A percentile compares a stretch with the other conserved stretches of the same genome.
Conservation (phyloP, 2,797 vertebrate genomes). For the Okamejei kenojei region DNA sequence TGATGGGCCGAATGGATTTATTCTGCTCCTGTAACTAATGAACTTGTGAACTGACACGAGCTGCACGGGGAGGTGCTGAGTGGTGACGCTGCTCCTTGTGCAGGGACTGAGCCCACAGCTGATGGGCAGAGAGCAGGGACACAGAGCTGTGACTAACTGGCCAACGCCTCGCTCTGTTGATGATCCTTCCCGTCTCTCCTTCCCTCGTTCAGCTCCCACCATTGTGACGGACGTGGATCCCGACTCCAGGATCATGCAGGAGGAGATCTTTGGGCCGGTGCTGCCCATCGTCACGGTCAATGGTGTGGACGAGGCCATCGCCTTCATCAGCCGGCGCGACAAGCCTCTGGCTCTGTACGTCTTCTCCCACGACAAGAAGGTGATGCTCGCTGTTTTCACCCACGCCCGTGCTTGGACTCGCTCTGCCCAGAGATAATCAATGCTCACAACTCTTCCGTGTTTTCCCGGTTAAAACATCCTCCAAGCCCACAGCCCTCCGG, state of each 20-base stretch:
- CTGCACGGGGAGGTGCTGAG: no score
- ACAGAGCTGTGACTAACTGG: no score
- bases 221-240: slow-evolving; percentile 74
- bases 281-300: slow-evolving; percentile 70
- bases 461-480: not conserved
- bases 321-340: slow-evolving; percentile 74
- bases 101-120: no score
- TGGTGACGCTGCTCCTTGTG: no score
- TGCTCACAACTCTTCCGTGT: not conserved
- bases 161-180: not conserved
- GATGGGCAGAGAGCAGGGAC: not conserved
- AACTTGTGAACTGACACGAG: no score
- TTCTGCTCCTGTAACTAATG: no score
- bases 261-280: slow-evolving; percentile 86
- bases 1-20: no score
- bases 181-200: not conserved
- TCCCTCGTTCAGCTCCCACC: slow-evolving; percentile 66
- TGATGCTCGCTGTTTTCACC: slow-evolving; percentile 41
- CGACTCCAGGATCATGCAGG: slow-evolving; percentile 79
- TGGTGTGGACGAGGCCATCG: slow-evolving; percentile 71
- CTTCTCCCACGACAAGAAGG: slow-evolving; percentile 70
- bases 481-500: no score
- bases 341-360: slow-evolving; percentile 86
- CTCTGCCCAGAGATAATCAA: not conserved
- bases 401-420: not conserved